Evolutionary conservation across 2,113 vertebrate genomes (phyloP), one percentile per base, ranked within the genome.

Genomic region (Alligator sinensis): DNA sequence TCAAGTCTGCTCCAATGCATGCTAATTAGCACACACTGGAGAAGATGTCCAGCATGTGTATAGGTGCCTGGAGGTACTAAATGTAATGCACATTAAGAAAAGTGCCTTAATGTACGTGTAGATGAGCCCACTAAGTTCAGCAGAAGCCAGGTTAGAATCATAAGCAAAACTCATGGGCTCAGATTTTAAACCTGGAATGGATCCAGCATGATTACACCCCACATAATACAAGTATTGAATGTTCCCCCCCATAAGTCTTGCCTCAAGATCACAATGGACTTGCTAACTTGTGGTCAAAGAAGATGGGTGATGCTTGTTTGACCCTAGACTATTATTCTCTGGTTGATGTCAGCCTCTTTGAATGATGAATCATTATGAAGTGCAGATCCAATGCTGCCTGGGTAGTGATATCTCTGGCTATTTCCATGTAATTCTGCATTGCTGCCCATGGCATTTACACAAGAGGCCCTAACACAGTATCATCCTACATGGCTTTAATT

Each of bases 401-500:
- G 30, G 77, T 24, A 60, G 61, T 27, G 77, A 75, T 75, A 72
- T 74, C 88, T 77, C 95, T 19, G 63, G 68, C 66, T 74, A 13
- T 57, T 83, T 74, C 76, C 55, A 30, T 64, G 30, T n/a, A 54
- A 6, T 15, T 34, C 90, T 91, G 62, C 54, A 27, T 8, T 89
- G 80, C 80, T 84, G 90, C 66, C 70, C 22, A n/a, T 15, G 87
- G 77, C 78, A 86, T 63, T 88, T 76, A 79, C 81, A 84, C 0
- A 2, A 93, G 83, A 79, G 80, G 25, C 80, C 83, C 84, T 93
- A 79, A 57, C 72, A 87, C 47, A 72, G 72, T 11, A 77, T 72
- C 81, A 64, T 81, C 78, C 88, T 92, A 88, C 55, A 63, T 82
- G 47, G 86, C 79, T 90, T 89, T 96, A 95, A 91, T 93, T 92